Evolutionary conservation across 2,888 invertebrate genomes (phyloP).

Genomic region (Pristionchus fissidentatus): DNA sequence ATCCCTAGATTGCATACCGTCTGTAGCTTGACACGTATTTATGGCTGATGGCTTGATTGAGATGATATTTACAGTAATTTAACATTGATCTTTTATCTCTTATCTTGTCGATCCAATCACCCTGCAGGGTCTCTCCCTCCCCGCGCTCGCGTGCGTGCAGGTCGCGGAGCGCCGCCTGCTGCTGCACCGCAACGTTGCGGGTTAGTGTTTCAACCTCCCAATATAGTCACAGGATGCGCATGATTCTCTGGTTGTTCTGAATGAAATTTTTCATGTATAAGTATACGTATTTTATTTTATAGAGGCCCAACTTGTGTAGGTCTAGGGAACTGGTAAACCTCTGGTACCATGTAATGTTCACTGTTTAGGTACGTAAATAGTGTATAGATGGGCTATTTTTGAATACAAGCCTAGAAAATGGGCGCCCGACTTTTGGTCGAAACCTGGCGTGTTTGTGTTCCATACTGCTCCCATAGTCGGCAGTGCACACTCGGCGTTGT

Average conservation of each 20-base stretch:
- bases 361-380: too few relatives aligned
- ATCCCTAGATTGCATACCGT: too few relatives aligned
- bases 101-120: not conserved
- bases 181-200: slow-evolving; percentile 57
- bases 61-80: not conserved
- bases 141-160: slow-evolving; percentile 64
- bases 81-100: slow-evolving; percentile 7
- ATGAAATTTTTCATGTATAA: not conserved
- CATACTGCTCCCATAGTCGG: too few relatives aligned
- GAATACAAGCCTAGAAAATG: too few relatives aligned
- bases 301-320: not conserved
- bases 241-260: not conserved
- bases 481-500: too few relatives aligned
- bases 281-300: not conserved
- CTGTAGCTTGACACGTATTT: not conserved
- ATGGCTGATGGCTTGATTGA: too few relatives aligned
- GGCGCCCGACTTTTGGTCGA: too few relatives aligned
- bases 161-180: slow-evolving; percentile 58
- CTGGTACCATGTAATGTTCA: not conserved
- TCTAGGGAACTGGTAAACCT: not conserved
- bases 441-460: too few relatives aligned
- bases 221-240: too few relatives aligned
- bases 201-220: slow-evolving; percentile 47
- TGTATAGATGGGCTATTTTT: too few relatives aligned
- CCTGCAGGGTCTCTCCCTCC: slow-evolving; percentile 62